Percentiles rank a stretch among this genome's conserved stretches.
phyloP scores from a whole-genome alignment of 2,888 invertebrate species.

The Hypsopygia costalis region DNA sequence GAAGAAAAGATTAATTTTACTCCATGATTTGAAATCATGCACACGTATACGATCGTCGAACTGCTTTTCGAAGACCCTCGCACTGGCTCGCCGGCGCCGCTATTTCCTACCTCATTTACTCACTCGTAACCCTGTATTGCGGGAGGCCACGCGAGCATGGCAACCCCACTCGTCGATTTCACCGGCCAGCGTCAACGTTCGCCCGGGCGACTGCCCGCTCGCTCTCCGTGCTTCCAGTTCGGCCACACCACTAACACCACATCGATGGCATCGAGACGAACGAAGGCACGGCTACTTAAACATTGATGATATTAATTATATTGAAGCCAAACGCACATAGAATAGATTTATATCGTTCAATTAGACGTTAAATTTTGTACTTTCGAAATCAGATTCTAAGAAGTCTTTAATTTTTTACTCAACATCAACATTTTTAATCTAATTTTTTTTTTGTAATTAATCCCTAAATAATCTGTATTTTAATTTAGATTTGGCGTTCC shows the following conservation, averaged over 20 bases:
- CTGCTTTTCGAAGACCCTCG: conserved; percentile 72
- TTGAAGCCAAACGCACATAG: conserved; percentile 76
- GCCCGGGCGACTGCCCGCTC: conserved; percentile 9
- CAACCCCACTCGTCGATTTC: conserved; percentile 27
- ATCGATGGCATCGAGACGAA: conserved; percentile 65
- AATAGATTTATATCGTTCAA: conserved; percentile 64
- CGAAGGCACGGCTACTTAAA: conserved; percentile 78
- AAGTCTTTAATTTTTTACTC: conserved; percentile 73
- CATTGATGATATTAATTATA: conserved; percentile 56
- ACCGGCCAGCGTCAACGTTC: conserved; percentile 11
- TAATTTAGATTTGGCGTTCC: conserved; percentile 78
- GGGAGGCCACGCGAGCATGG: conserved; percentile 31
- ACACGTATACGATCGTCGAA: conserved; percentile 77
- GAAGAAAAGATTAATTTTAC: conserved; percentile 66
- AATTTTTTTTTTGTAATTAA: conserved; percentile 63
- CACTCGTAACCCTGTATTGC: conserved; percentile 64
- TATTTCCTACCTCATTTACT: conserved; percentile 38
- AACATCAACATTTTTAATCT: conserved; percentile 67
- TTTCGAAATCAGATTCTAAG: conserved; percentile 79
- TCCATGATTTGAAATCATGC: conserved; percentile 76
- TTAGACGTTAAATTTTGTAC: conserved; percentile 76
- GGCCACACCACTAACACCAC: conserved; percentile 21
- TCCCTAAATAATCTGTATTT: conserved; percentile 76
- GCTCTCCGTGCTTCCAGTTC: conserved; percentile 25
- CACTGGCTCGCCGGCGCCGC: conserved; percentile 49